Base-by-base conservation (phyloP, 2,888 invertebrate species). In the Hydriomena furcata region DNA sequence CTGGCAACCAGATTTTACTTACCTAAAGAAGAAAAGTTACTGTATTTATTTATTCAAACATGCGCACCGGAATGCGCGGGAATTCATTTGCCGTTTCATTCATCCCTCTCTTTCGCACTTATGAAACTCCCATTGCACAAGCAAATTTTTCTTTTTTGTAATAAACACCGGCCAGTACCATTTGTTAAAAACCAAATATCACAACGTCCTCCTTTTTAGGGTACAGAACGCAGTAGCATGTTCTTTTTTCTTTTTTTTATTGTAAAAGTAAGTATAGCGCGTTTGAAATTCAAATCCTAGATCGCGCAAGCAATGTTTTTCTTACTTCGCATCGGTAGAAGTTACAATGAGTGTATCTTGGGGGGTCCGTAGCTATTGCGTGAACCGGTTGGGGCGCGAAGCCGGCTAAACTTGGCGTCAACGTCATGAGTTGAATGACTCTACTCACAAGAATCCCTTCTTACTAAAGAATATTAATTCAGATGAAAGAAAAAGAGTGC, bases 361-460 rank as follows among this genome's bases (percentile, higher is more conserved):
- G 51, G 27, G 23, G 50, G 44, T 44, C 27, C 50, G 44, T 51
- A 23, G 40, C 40, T 51, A 40, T 31, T 35, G 35, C 35, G 50
- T 11, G 11, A 40, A 8, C 38, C 28, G 46, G 46, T 47, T 7
- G 2, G 37, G 37, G 46, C 20, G 46, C 8, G 27, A 31, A 32
- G 32, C 52, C 46, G 46, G 46, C 21, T 31, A 23, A 52, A 52
- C 12, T 32, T 25, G 27, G 8, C 20, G 13, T 28, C 27, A 37
- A 13, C 12, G 24, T 38, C 32, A 35, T 42, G 32, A 38, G 43
- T 43, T 34, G 44, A 30, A 8, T 23, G 13, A 13, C 32, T 41
- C 27, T 44, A 38, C 43, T 42, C 28, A 41, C 40, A 32, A 43
- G 49, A 43, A 38, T 28, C 28, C 35, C 35, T 21, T 28, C 27